phyloP scores from a whole-genome alignment of 2,888 invertebrate genomes.

The Lypha dubia region DNA sequence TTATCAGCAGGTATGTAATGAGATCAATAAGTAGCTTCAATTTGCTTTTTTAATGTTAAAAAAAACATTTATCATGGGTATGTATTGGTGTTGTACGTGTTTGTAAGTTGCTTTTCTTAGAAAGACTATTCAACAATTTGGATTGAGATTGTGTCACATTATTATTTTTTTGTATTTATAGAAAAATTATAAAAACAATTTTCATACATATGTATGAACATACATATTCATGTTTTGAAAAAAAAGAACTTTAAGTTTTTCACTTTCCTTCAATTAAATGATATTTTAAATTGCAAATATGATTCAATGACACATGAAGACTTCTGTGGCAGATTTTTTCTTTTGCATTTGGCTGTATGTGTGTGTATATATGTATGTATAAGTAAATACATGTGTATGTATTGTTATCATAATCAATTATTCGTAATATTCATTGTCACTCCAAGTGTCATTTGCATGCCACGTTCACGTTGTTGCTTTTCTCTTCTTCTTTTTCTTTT shows the following conservation, averaged over 20 bases:
- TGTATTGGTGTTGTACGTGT: no score
- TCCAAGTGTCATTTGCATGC: slow-evolving; percentile 65
- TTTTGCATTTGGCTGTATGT: neutral
- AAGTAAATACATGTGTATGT: neutral
- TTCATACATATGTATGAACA: no score
- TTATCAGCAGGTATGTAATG: no score
- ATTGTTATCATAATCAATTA: slow-evolving; percentile 62
- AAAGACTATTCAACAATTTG: neutral
- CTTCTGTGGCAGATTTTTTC: slow-evolving; percentile 18
- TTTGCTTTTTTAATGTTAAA: no score
- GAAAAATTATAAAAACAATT: slow-evolving; percentile 20
- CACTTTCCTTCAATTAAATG: neutral
- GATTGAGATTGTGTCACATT: neutral
- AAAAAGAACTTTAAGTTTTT: slow-evolving; percentile 10
- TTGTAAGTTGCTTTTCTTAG: no score
- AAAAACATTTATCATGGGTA: no score
- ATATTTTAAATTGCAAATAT: slow-evolving; percentile 18
- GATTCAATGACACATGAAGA: slow-evolving; percentile 7
- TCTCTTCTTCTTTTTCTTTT: no score
- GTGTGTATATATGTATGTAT: neutral
- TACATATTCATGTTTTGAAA: no score
- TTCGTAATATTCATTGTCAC: slow-evolving; percentile 63
- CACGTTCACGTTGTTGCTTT: slow-evolving; percentile 42
- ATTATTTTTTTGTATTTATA: neutral
- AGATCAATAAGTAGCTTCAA: no score